Conservation (phyloP, 2,888 invertebrate genomes). For the Plagodis pulveraria region DNA sequence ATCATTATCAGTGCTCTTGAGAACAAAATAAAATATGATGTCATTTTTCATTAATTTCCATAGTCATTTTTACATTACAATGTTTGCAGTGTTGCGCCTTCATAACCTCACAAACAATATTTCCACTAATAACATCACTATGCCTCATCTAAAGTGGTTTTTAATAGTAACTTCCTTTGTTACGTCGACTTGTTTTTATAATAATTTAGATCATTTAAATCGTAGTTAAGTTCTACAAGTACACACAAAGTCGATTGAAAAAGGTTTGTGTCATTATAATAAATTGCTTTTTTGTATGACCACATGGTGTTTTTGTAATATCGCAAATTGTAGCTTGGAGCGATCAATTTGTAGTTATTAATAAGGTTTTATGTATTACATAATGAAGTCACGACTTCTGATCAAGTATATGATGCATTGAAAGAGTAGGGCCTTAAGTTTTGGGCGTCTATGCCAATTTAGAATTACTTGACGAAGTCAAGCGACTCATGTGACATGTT, state of each 20-base stretch:
- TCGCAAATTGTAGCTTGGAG: slow-evolving; percentile 26
- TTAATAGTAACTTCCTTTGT: slow-evolving; percentile 65
- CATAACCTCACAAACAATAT: slow-evolving; percentile 46
- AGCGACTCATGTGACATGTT: no score
- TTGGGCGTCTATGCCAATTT: no score
- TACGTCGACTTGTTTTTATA: slow-evolving; percentile 46
- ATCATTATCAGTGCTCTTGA: no score
- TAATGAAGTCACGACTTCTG: slow-evolving; percentile 12
- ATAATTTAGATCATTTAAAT: slow-evolving; percentile 49
- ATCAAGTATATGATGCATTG: not conserved
- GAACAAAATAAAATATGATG: not conserved
- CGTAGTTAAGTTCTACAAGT: slow-evolving; percentile 35
- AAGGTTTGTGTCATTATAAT: slow-evolving; percentile 40
- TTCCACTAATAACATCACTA: slow-evolving; percentile 47
- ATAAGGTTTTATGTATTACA: slow-evolving; percentile 19
- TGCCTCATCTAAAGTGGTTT: slow-evolving; percentile 57
- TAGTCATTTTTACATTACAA: not conserved
- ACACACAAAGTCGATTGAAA: slow-evolving; percentile 41
- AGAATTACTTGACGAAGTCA: no score
- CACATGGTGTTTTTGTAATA: slow-evolving; percentile 25
- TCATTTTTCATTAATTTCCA: not conserved
- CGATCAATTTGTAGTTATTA: slow-evolving; percentile 25
- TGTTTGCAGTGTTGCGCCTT: not conserved
- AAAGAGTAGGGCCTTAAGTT: no score
- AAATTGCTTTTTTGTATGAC: slow-evolving; percentile 34